phyloP scores from a whole-genome alignment of 1,140 invertebrate genomes.

The Drosophila ogumai region DNA sequence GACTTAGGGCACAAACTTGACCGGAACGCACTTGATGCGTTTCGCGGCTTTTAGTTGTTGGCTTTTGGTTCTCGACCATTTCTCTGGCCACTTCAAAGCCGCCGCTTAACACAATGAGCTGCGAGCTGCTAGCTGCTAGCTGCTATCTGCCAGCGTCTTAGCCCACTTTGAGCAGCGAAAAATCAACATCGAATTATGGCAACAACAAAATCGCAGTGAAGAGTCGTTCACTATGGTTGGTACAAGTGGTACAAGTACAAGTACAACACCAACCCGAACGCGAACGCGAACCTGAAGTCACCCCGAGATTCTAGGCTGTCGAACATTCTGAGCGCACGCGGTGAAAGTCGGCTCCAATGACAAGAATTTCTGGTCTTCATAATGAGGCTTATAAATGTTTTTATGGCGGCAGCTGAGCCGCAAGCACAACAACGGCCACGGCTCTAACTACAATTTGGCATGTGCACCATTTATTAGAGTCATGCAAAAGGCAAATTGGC shows the following conservation, averaged over 20 bases:
- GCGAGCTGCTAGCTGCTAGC: constrained; percentile 3
- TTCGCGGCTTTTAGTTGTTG: constrained; percentile 22
- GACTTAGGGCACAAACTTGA: constrained; percentile 72
- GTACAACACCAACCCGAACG: constrained; percentile 11
- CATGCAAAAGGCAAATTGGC: constrained; percentile 71
- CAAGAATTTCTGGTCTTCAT: constrained; percentile 83
- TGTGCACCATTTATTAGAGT: constrained; percentile 80
- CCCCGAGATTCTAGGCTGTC: constrained; percentile 40
- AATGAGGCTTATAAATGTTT: constrained; percentile 82
- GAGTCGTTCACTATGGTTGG: constrained; percentile 44
- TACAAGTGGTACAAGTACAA: constrained; percentile 36
- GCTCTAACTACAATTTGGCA: constrained; percentile 70
- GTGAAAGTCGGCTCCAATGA: constrained; percentile 77
- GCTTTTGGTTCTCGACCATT: constrained; percentile 31
- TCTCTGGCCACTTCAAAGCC: constrained; percentile 43
- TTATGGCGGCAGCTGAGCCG: constrained; percentile 71
- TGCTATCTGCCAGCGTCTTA: constrained; percentile 43
- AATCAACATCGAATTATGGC: constrained; percentile 81
- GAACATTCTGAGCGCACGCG: constrained; percentile 59
- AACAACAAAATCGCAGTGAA: constrained; percentile 63
- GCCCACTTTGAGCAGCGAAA: constrained; percentile 76
- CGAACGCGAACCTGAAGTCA: constrained; percentile 1
- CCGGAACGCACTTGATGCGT: constrained; percentile 68
- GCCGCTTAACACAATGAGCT: constrained; percentile 37
- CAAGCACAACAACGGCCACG: constrained; percentile 48